Evolutionary conservation across 2,797 vertebrate genomes (phyloP).

Genomic region (Syngnathus rostellatus): DNA sequence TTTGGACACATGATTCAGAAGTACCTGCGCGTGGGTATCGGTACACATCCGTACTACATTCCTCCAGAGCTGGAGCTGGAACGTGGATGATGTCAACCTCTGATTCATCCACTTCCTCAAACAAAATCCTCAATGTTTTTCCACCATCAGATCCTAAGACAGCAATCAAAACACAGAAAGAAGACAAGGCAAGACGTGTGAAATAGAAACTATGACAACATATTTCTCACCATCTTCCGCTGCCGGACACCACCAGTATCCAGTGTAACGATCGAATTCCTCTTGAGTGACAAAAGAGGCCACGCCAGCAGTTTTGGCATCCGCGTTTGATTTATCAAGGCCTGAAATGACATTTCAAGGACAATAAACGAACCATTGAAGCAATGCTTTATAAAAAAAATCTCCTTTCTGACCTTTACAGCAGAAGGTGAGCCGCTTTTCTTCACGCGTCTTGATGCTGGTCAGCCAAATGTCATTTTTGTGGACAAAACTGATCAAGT

Average conservation of each 20-base stretch:
- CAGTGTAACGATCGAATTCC: slow-evolving; percentile 93
- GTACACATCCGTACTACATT: slow-evolving; percentile 88
- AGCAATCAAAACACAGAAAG: background rate
- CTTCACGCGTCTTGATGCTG: slow-evolving; percentile 75
- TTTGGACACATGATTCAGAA: background rate
- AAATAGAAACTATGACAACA: background rate
- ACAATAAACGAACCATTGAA: background rate
- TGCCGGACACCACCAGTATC: slow-evolving; percentile 92
- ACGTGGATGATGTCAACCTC: slow-evolving; percentile 94
- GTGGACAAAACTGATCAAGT: slow-evolving; percentile 89
- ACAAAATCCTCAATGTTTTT: slow-evolving; percentile 80
- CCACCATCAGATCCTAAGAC: slow-evolving; percentile 74
- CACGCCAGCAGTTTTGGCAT: slow-evolving; percentile 85
- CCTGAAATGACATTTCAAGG: slow-evolving; percentile 56
- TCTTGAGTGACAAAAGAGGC: slow-evolving; percentile 97
- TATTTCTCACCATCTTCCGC: slow-evolving; percentile 37
- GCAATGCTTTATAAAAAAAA: background rate
- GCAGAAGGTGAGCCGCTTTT: slow-evolving; percentile 66
- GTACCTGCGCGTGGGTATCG: slow-evolving; percentile 89
- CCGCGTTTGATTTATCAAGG: slow-evolving; percentile 80
- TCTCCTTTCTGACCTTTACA: slow-evolving; percentile 58
- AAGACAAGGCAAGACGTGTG: background rate
- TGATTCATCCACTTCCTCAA: slow-evolving; percentile 92
- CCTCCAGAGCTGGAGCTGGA: slow-evolving; percentile 88
- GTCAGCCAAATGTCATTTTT: slow-evolving; percentile 92